Evolutionary conservation across 2,888 invertebrate genomes (phyloP).

Genomic region (Nemurella pictetii): DNA sequence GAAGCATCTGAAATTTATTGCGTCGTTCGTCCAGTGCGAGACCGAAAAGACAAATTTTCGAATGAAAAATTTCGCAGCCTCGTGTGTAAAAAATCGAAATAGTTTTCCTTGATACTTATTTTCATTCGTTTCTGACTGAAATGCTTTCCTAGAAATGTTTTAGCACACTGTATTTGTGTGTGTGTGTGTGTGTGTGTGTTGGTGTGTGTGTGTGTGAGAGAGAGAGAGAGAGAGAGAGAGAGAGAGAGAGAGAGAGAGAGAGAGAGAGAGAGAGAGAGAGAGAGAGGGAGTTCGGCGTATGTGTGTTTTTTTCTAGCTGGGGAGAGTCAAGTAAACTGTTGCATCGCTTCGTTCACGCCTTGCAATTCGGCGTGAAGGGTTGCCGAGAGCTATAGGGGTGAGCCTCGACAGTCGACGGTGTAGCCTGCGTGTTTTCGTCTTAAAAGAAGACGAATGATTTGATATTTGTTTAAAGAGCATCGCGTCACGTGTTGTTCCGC

Average conservation of each 20-base stretch:
- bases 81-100: neutral
- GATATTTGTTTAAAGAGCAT: slow-evolving; percentile 21
- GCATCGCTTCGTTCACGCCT: neutral
- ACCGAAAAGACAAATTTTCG: neutral
- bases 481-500: neutral
- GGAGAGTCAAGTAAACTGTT: neutral
- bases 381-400: neutral
- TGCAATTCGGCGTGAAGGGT: neutral
- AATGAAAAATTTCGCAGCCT: neutral
- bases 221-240: too few species aligned
- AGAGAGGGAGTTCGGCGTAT: too few species aligned
- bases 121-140: neutral
- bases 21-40: neutral
- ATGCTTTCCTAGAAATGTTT: neutral
- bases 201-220: neutral
- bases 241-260: too few species aligned
- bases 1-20: slow-evolving; percentile 4
- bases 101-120: neutral
- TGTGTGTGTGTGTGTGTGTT: neutral
- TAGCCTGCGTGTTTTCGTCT: neutral
- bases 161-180: neutral
- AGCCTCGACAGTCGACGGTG: neutral
- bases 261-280: too few species aligned
- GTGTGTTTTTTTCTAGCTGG: too few species aligned
- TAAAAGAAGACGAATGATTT: slow-evolving; percentile 6